These are phyloP conservation scores for Heliconius sara DNA, from an alignment of 2,888 invertebrate species.

Conservation along the genomic window DNA sequence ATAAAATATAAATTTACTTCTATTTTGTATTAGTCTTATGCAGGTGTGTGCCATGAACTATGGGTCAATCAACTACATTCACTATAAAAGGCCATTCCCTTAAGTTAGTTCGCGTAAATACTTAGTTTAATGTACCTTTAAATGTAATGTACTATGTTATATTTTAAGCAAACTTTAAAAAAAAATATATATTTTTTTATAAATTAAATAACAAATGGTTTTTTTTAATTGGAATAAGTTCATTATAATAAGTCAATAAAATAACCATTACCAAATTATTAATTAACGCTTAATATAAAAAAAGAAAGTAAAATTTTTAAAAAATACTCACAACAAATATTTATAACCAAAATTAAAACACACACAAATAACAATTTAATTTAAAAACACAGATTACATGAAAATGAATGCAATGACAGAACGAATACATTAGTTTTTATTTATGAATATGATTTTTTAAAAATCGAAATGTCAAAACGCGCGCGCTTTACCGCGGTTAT, in stretches of 20 bases:
- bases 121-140: constrained; percentile 2
- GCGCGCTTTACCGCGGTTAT: constrained; percentile 38
- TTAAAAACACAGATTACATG: background rate
- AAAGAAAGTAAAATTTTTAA: background rate
- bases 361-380: constrained; percentile 7
- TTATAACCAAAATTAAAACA: background rate
- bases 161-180: background rate
- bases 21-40: constrained; percentile 5
- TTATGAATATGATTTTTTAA: constrained; percentile 24
- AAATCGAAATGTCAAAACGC: constrained; percentile 38
- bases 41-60: constrained; percentile 30
- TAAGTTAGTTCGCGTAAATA: background rate
- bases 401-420: background rate
- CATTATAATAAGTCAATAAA: too few species aligned
- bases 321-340: constrained; percentile 1
- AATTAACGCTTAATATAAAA: background rate
- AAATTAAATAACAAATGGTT: background rate
- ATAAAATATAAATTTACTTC: background rate
- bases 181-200: background rate
- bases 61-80: constrained; percentile 37
- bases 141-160: background rate
- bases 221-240: too few species aligned
- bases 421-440: background rate
- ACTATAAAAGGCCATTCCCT: constrained; percentile 29
- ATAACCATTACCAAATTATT: background rate